Evolutionary conservation across 2,888 invertebrate species (phyloP), one percentile per base, ranked within the genome.

Genomic region (Temnothorax ravouxi): DNA sequence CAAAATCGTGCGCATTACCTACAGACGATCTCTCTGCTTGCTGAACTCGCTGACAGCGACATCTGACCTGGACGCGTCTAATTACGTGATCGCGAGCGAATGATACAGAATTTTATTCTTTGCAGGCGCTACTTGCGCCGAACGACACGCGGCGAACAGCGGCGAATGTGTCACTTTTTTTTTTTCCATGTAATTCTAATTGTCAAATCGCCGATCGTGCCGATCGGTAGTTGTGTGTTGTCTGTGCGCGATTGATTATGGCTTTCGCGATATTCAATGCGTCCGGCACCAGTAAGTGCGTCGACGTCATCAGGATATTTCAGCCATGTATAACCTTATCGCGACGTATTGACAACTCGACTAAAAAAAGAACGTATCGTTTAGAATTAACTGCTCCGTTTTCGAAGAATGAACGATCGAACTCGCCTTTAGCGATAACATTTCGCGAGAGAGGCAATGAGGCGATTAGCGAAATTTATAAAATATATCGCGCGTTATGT

Each of bases 201-300:
- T 44, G 5, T 34, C 4, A 59, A 15, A 5, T 21, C 0, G 29
- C 9, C n/a, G 52, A n/a, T 67, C 18, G 15, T 8, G 8, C 6
- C 41, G 59, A 54, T 69, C 25, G 13, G 21, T 50, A 52, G 9
- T 88, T 87, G 89, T 89, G 89, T 59, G 86, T 91, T 89, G 86
- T 87, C 89, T 87, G 92, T 89, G 91, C 87, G 88, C 86, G 88
- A 89, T 89, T 86, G 88, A 89, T 89, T 86, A 93, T 93, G 93
- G 91, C 90, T 86, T 90, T 88, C 52, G 85, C 84, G 18, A 87
- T 90, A 72, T 87, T 87, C 66, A 88, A 75, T 34, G 76, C 88
- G 1, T 85, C 89, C 11, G 87, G 71, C 76, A 89, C 83, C 74
- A 74, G 93, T 93, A 89, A 92, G 92, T 92, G 77, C 52, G 34